Percentiles rank a stretch among this genome's conserved stretches.
These are phyloP conservation scores for Campylomormyrus tamandua DNA, from an alignment of 2,113 vertebrate genomes.

Conservation along the genomic window DNA sequence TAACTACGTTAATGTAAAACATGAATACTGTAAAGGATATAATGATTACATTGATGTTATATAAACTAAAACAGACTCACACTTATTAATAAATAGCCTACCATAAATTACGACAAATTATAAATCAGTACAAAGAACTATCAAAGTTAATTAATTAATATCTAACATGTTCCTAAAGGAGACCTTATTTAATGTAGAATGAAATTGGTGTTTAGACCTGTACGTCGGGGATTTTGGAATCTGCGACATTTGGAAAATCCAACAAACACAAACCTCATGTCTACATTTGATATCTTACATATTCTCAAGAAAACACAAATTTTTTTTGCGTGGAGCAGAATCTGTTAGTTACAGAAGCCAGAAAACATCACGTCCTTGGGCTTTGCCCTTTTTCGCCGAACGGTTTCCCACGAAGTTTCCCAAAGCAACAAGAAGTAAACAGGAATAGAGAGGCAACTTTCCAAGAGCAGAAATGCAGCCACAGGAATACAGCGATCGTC, in stretches of 20 bases:
- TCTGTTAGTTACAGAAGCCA: neutral
- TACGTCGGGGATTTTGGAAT: neutral
- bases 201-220: neutral
- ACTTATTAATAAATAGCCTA: neutral
- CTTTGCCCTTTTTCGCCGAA: neutral
- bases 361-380: neutral
- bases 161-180: neutral
- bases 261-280: neutral
- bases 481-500: neutral
- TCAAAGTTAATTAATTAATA: neutral
- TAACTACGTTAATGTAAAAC: neutral
- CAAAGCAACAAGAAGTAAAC: slow-evolving; percentile 14
- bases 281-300: slow-evolving; percentile 7
- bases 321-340: neutral
- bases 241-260: neutral
- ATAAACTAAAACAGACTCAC: neutral
- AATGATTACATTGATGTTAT: neutral
- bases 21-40: neutral
- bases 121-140: neutral
- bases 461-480: neutral
- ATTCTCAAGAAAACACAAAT: neutral
- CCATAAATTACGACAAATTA: neutral
- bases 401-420: neutral
- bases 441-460: neutral
- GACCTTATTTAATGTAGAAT: neutral